A percentile compares a stretch with the other conserved stretches of the same genome.
Conservation (phyloP, 92 coral and sea anemone genomes). For the Paramuricea clavata region DNA sequence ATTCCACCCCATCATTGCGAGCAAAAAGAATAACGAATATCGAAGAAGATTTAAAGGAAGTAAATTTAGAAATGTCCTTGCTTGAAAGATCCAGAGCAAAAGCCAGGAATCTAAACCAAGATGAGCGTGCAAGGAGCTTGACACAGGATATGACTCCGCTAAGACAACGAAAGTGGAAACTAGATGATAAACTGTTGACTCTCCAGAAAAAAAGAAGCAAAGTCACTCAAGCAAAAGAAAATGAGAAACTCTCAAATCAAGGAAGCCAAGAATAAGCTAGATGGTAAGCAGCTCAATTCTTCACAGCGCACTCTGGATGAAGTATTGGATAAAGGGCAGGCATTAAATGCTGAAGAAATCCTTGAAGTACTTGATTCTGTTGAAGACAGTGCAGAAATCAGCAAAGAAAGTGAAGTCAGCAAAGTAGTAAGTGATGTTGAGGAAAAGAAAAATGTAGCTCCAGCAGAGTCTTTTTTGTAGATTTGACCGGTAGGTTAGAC, state of each 20-base stretch:
- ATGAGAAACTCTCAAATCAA: conserved; percentile 7
- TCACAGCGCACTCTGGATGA: too few relatives aligned
- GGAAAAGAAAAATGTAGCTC: too few relatives aligned
- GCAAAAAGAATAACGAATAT: conserved; percentile 55
- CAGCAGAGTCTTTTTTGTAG: too few relatives aligned
- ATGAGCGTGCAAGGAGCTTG: conserved; percentile 55
- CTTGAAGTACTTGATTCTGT: too few relatives aligned
- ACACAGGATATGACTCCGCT: conserved; percentile 60
- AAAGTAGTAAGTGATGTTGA: too few relatives aligned
- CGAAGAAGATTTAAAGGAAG: conserved; percentile 50
- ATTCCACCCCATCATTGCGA: conserved; percentile 63
- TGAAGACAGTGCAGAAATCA: too few relatives aligned
- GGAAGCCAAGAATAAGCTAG: too few relatives aligned
- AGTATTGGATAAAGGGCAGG: too few relatives aligned
- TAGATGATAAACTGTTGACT: conserved; percentile 47
- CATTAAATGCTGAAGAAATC: too few relatives aligned
- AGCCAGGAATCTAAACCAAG: conserved; percentile 42
- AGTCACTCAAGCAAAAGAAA: conserved; percentile 57
- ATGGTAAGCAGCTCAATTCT: too few relatives aligned
- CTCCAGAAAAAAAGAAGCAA: conserved; percentile 57
- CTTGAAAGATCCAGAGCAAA: conserved; percentile 57
- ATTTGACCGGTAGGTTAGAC: too few relatives aligned
- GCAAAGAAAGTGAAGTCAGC: too few relatives aligned
- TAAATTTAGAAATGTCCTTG: conserved; percentile 53
- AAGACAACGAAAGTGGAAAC: conserved; percentile 45